These are phyloP conservation scores for Geococcyx californianus DNA, from an alignment of 2,113 vertebrate species.

Conservation along the genomic window DNA sequence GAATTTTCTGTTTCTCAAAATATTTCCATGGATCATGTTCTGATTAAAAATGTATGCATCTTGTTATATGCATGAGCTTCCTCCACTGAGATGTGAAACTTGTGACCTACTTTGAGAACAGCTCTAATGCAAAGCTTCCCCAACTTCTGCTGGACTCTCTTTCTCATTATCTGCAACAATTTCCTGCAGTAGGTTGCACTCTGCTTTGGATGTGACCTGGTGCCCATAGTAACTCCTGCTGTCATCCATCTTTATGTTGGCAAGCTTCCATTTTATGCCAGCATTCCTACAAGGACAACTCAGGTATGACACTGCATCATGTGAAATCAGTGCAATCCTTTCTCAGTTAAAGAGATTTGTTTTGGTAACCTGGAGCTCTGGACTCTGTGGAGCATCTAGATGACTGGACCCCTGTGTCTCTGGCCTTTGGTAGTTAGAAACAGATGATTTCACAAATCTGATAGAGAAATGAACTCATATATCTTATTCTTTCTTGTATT, in stretches of 20 bases:
- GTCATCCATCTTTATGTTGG: background rate
- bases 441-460: background rate
- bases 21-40: conserved; percentile 8
- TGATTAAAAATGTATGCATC: conserved; percentile 25
- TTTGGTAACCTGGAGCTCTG: background rate
- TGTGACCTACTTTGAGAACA: conserved; percentile 4
- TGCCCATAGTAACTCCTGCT: background rate
- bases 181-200: background rate
- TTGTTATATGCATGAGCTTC: background rate
- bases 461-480: background rate
- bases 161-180: background rate
- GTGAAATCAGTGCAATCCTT: background rate
- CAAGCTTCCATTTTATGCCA: conserved; percentile 5
- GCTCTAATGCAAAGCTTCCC: background rate
- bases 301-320: background rate
- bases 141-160: background rate
- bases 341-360: background rate
- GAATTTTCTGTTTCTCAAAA: background rate
- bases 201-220: background rate
- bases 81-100: background rate
- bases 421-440: background rate
- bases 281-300: background rate
- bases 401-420: background rate
- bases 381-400: background rate
- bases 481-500: background rate